A percentile compares a stretch with the other conserved stretches of the same genome.
Evolutionary conservation across 2,113 vertebrate species (phyloP).

Genomic region (Oncorhynchus kisutch): DNA sequence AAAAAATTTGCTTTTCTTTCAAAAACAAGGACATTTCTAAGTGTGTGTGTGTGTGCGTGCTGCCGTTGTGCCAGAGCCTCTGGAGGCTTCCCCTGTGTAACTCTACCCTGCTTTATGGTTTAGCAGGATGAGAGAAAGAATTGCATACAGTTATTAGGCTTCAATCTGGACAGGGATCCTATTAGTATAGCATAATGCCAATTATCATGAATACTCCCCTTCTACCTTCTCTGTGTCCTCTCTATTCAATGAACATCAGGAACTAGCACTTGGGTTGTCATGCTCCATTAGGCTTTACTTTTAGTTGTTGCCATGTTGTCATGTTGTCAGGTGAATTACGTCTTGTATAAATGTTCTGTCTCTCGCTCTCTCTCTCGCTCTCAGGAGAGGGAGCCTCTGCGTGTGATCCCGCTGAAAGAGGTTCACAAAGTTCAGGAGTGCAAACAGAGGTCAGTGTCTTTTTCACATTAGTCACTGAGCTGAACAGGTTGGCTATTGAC

Average conservation of each 20-base stretch:
- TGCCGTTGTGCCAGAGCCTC: neutral
- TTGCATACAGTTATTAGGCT: neutral
- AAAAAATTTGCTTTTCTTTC: too few relatives aligned
- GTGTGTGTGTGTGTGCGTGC: neutral
- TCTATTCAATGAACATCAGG: too few relatives aligned
- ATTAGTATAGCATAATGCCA: neutral
- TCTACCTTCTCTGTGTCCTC: too few relatives aligned
- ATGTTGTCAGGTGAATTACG: too few relatives aligned
- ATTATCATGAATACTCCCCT: neutral
- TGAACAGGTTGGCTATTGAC: too few relatives aligned
- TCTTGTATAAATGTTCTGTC: neutral
- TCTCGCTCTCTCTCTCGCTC: slow-evolving; percentile 45
- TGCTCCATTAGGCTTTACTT: neutral
- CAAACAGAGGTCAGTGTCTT: slow-evolving; percentile 86
- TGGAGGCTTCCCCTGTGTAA: neutral
- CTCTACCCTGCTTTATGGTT: neutral
- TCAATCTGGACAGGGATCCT: too few relatives aligned
- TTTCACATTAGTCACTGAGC: neutral
- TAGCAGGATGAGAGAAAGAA: neutral
- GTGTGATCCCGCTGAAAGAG: slow-evolving; percentile 88
- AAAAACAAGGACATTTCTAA: too few relatives aligned
- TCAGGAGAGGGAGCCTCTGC: slow-evolving; percentile 90
- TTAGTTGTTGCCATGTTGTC: neutral
- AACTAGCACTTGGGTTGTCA: neutral
- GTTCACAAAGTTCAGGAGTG: slow-evolving; percentile 95